phyloP scores from a whole-genome alignment of 37 sponge, comb jelly and placozoan species.

The Mnemiopsis leidyi region DNA sequence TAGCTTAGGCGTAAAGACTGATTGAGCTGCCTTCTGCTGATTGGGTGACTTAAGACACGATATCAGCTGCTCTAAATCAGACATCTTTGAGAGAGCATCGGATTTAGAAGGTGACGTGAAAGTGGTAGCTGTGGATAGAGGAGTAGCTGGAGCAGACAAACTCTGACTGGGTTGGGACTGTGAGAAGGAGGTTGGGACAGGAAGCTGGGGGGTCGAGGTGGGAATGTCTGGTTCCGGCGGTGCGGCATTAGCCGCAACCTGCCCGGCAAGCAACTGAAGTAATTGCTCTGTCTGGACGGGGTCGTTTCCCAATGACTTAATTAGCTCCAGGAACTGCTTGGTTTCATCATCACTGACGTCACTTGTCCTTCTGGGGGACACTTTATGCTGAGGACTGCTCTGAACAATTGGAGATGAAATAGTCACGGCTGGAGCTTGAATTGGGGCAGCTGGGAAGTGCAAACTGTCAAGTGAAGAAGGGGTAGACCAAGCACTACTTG shows the following conservation, averaged over 20 bases:
- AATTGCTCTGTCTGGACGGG: neutral
- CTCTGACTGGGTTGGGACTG: neutral
- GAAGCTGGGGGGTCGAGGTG: neutral
- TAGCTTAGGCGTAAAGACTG: neutral
- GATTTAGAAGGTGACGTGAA: neutral
- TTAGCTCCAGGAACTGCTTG: conserved; percentile 18
- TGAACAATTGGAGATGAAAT: neutral
- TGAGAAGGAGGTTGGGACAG: neutral
- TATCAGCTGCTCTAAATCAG: conserved; percentile 4
- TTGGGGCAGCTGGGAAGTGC: neutral
- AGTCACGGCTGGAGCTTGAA: neutral
- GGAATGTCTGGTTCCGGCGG: neutral
- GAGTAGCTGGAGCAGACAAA: neutral
- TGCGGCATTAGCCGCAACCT: neutral
- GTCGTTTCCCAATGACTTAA: neutral
- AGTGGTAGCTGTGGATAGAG: neutral
- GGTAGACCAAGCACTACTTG: neutral
- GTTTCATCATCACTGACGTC: neutral
- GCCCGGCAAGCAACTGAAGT: neutral
- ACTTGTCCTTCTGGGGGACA: neutral
- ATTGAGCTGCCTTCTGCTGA: neutral
- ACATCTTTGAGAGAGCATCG: neutral
- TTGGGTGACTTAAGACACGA: conserved; percentile 9
- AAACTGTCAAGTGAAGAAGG: neutral
- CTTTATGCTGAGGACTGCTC: neutral